A percentile compares a stretch with the other conserved stretches of the same genome.
phyloP scores from a whole-genome alignment of 2,113 vertebrate species.

The Chaetodon auriga region DNA sequence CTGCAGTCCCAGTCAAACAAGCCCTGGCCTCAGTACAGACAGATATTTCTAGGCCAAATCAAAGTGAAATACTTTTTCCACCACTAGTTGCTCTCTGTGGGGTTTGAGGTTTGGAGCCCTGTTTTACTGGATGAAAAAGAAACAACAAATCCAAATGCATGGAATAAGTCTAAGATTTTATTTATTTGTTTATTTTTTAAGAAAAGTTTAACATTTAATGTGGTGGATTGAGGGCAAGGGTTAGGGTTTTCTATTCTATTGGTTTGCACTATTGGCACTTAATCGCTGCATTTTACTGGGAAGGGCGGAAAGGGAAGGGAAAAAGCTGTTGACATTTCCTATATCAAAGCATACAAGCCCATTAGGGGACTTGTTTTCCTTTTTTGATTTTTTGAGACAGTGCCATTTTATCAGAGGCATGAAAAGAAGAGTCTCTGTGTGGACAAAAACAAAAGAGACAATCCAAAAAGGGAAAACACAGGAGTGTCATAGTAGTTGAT shows the following conservation, averaged over 20 bases:
- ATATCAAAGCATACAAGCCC: constrained; percentile 23
- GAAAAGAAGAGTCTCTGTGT: neutral
- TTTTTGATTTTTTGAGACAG: neutral
- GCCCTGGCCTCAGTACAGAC: constrained; percentile 59
- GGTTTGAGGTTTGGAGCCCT: constrained; percentile 57
- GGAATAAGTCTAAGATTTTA: constrained; percentile 16
- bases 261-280: constrained; percentile 46
- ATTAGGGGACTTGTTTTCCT: neutral
- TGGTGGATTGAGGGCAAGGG: constrained; percentile 20
- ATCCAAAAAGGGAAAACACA: neutral
- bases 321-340: constrained; percentile 11
- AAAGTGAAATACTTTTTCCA: constrained; percentile 64
- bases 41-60: constrained; percentile 66
- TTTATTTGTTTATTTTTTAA: neutral
- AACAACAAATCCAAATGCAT: constrained; percentile 40
- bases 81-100: constrained; percentile 56
- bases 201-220: constrained; percentile 32
- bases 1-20: constrained; percentile 57
- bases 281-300: constrained; percentile 26
- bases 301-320: constrained; percentile 6
- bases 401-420: constrained; percentile 12
- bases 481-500: neutral
- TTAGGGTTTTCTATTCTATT: no score
- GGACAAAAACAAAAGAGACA: neutral
- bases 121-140: constrained; percentile 51